These are phyloP conservation scores for Strigamia transsilvanica DNA, from an alignment of 2,888 invertebrate genomes.

Conservation along the genomic window DNA sequence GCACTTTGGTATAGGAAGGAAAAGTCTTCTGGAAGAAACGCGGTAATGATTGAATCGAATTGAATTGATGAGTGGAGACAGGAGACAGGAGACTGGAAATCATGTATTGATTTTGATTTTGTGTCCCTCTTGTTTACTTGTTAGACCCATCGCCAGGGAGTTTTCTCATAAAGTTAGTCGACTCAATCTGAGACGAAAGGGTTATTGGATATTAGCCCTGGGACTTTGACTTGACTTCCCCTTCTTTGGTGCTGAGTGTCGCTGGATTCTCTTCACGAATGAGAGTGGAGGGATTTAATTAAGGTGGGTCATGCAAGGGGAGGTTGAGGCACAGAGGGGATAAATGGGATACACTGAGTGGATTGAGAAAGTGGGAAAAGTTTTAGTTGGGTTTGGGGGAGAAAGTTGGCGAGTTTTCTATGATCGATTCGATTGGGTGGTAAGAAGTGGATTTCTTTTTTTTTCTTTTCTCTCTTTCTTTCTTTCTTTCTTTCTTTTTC, in stretches of 20 bases:
- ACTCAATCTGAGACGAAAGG: conserved; percentile 22
- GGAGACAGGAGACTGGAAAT: no score
- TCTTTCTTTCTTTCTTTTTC: not conserved
- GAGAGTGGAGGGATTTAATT: conserved; percentile 40
- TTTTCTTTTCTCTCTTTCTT: not conserved
- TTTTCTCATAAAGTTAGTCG: not conserved
- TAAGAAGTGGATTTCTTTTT: not conserved
- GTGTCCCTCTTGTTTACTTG: not conserved
- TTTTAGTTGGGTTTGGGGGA: not conserved
- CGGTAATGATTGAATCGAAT: not conserved
- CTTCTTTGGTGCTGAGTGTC: not conserved
- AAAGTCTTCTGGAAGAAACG: not conserved
- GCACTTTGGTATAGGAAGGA: not conserved
- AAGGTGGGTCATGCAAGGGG: conserved; percentile 47
- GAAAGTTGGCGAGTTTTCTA: no score
- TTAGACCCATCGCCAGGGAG: not conserved
- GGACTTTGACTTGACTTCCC: conserved; percentile 18
- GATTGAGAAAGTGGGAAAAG: conserved; percentile 23
- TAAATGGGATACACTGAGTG: conserved; percentile 41
- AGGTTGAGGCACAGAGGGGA: conserved; percentile 26
- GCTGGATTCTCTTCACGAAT: conserved; percentile 34
- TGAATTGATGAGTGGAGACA: not conserved
- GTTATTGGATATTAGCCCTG: conserved; percentile 41
- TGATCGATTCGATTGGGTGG: no score
- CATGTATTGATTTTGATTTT: not conserved